phyloP scores from a whole-genome alignment of 2,797 vertebrate species.

The Emydoidea blandingii region DNA sequence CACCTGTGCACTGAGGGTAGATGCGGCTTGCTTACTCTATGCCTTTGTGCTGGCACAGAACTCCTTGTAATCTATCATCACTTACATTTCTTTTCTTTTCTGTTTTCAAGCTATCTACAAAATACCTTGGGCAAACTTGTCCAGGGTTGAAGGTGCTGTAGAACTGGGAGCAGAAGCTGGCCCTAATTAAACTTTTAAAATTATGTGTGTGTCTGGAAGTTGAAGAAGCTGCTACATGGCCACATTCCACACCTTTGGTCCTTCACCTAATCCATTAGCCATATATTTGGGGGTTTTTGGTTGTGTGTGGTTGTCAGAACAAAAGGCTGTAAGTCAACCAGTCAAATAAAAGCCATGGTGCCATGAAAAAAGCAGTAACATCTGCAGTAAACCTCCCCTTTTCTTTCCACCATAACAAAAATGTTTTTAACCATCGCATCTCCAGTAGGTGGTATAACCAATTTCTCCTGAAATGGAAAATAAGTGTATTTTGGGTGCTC shows the following conservation, averaged over 20 bases:
- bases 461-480: background rate
- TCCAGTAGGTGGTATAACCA: background rate
- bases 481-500: background rate
- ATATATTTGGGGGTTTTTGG: fast-evolving
- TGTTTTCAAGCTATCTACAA: background rate
- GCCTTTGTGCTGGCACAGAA: background rate
- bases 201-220: background rate
- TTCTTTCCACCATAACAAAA: background rate
- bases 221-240: background rate
- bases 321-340: background rate
- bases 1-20: background rate
- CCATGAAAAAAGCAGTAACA: background rate
- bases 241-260: background rate
- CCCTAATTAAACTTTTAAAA: background rate
- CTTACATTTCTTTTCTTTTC: background rate
- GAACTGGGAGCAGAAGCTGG: background rate
- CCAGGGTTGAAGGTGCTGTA: background rate
- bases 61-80: background rate
- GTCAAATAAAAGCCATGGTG: background rate
- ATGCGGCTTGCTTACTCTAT: background rate
- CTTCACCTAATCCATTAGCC: background rate
- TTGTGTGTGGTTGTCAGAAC: background rate
- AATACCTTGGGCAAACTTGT: background rate
- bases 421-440: background rate
- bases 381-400: background rate